Conservation (phyloP, 2,888 invertebrate genomes). For the Tineola bisselliella region DNA sequence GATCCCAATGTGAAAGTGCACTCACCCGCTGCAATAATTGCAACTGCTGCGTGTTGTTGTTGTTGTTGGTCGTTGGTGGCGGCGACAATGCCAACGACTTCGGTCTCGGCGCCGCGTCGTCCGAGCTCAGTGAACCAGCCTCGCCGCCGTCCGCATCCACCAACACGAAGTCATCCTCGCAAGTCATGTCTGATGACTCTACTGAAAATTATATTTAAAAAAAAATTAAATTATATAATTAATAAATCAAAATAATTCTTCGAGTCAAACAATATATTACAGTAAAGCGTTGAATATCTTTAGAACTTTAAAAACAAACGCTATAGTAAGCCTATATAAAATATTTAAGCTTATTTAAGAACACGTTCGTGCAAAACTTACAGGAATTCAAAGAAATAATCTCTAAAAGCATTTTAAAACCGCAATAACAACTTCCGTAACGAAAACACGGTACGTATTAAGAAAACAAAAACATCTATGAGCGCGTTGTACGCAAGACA, state of each 20-base stretch:
- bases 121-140: constrained; percentile 22
- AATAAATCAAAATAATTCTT: constrained; percentile 5
- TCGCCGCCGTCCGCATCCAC: constrained; percentile 73
- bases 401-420: not conserved
- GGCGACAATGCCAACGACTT: constrained; percentile 31
- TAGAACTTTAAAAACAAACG: too few relatives aligned
- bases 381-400: not conserved
- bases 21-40: constrained; percentile 12
- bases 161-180: constrained; percentile 85
- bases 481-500: not conserved
- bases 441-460: not conserved
- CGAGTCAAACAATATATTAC: too few relatives aligned
- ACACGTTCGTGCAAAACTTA: too few relatives aligned
- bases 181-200: constrained; percentile 56
- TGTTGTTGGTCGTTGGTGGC: not conserved
- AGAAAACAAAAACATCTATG: not conserved
- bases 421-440: not conserved
- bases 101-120: constrained; percentile 52
- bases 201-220: constrained; percentile 37
- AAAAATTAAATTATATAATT: not conserved
- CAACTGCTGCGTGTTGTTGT: constrained; percentile 2
- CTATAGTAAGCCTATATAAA: too few relatives aligned
- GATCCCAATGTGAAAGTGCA: too few relatives aligned
- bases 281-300: too few relatives aligned
- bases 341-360: too few relatives aligned